Evolutionary conservation across 1,140 invertebrate species (phyloP).

Genomic region (Cyclargus thomasi): DNA sequence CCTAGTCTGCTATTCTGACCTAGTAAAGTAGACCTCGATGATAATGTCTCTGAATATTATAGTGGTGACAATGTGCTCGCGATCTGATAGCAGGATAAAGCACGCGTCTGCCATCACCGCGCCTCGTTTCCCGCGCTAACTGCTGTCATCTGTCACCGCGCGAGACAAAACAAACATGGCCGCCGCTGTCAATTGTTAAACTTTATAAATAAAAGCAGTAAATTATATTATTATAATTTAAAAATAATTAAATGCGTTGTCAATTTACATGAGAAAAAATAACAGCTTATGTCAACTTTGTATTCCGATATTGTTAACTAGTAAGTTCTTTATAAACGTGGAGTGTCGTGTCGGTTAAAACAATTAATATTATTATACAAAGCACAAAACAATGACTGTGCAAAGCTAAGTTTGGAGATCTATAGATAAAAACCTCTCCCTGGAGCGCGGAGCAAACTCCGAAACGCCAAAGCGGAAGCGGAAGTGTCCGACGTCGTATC

Average conservation of each 20-base stretch:
- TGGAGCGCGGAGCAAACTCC: conserved; percentile 17
- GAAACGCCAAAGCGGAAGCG: conserved; percentile 24
- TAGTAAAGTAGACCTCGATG: background rate
- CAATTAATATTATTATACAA: no score
- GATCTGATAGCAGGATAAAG: conserved; percentile 33
- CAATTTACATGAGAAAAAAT: no score
- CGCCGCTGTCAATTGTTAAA: background rate
- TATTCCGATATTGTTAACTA: no score
- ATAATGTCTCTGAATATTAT: background rate
- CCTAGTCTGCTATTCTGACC: no score
- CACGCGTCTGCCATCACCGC: conserved; percentile 38
- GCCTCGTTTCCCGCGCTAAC: conserved; percentile 41
- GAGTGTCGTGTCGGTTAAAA: no score
- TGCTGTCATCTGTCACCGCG: conserved; percentile 41
- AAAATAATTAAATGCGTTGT: no score
- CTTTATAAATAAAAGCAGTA: background rate
- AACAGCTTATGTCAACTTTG: no score
- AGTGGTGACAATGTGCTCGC: conserved; percentile 28
- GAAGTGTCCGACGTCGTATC: conserved; percentile 39
- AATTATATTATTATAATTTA: background rate
- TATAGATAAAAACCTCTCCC: conserved; percentile 1
- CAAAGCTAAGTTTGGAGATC: background rate
- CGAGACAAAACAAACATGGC: conserved; percentile 34
- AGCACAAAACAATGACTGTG: background rate
- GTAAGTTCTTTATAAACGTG: no score